Evolutionary conservation across 2,888 invertebrate species (phyloP).

Genomic region (Agrilus cyanescens): DNA sequence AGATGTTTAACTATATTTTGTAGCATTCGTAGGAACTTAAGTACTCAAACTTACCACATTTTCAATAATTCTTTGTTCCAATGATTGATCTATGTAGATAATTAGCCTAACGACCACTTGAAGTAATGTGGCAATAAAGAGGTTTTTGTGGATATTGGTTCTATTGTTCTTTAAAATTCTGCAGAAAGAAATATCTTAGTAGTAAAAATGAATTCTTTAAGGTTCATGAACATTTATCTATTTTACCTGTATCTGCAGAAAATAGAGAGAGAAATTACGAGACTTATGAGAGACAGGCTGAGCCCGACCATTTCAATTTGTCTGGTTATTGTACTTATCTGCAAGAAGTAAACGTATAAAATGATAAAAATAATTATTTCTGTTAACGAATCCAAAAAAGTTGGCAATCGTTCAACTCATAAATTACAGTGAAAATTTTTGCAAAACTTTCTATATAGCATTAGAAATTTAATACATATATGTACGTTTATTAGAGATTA

Average conservation of each 20-base stretch:
- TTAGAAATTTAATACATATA: no score
- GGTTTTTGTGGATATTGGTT: slow-evolving; percentile 75
- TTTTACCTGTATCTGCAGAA: slow-evolving; percentile 71
- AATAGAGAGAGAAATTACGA: slow-evolving; percentile 65
- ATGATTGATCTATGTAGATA: slow-evolving; percentile 60
- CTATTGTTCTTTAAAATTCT: slow-evolving; percentile 70
- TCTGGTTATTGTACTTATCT: slow-evolving; percentile 58
- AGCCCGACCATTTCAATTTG: slow-evolving; percentile 74
- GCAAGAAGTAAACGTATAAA: slow-evolving; percentile 26
- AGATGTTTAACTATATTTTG: background rate
- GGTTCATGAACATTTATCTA: background rate
- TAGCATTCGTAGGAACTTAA: slow-evolving; percentile 4
- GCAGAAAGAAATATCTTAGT: slow-evolving; percentile 19
- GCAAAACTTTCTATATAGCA: no score
- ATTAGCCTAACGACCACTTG: slow-evolving; percentile 63
- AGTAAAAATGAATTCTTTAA: no score
- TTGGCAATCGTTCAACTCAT: no score
- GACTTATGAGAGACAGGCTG: slow-evolving; percentile 61
- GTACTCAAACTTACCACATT: slow-evolving; percentile 45
- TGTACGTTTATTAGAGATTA: no score
- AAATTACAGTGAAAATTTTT: no score
- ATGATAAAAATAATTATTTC: no score
- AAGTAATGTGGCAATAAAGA: slow-evolving; percentile 70
- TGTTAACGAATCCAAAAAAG: no score
- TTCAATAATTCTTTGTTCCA: slow-evolving; percentile 41